Conservation (phyloP, 1,140 invertebrate species). For the Zaprionus kolodkinae region DNA sequence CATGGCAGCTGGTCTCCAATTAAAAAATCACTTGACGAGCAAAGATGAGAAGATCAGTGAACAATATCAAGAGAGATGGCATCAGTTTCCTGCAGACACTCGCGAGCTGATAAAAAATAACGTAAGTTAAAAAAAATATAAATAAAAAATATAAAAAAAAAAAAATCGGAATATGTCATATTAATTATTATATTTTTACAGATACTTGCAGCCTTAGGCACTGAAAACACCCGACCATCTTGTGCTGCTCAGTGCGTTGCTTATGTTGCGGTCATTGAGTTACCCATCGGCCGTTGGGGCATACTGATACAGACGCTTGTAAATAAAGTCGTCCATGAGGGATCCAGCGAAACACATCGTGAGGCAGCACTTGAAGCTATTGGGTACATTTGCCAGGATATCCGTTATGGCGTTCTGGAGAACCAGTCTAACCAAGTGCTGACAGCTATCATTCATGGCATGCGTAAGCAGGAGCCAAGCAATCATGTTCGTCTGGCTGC, state of each 20-base stretch:
- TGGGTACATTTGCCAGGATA: conserved; percentile 94
- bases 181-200: conserved; percentile 75
- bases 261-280: conserved; percentile 98
- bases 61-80: conserved; percentile 96
- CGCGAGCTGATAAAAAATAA: conserved; percentile 97
- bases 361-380: conserved; percentile 99
- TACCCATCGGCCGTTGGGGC: conserved; percentile 93
- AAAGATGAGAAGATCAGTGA: conserved; percentile 94
- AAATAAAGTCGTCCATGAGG: conserved; percentile 94
- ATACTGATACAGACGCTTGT: conserved; percentile 94
- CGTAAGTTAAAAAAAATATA: conserved; percentile 87
- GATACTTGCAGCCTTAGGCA: conserved; percentile 96
- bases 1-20: conserved; percentile 98
- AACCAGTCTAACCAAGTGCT: conserved; percentile 97
- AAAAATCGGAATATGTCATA: too few species aligned
- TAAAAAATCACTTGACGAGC: conserved; percentile 99
- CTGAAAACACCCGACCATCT: conserved; percentile 96
- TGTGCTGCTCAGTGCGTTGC: conserved; percentile 99
- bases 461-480: conserved; percentile 93
- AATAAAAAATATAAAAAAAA: not conserved
- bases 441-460: conserved; percentile 99
- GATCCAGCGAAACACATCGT: conserved; percentile 96
- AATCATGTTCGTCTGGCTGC: conserved; percentile 96
- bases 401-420: conserved; percentile 95
- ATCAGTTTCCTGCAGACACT: conserved; percentile 93